Base-by-base conservation (phyloP, 2,888 invertebrate species). In the Sarcophaga carnaria region DNA sequence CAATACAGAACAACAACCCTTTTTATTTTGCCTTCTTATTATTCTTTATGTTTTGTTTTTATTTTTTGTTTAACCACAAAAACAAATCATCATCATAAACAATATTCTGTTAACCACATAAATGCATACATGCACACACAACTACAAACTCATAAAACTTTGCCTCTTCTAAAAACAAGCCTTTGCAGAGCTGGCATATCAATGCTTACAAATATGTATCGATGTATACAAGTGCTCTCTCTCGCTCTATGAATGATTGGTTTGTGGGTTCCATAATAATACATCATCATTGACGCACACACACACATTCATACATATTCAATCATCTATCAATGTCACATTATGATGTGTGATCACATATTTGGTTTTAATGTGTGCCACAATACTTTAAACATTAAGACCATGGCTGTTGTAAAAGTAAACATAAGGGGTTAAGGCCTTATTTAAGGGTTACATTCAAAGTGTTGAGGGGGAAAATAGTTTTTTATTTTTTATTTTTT, bases 251-350 rank as follows among this genome's bases (percentile, higher is more conserved):
- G 37, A 37, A 37, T 37, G 37, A 37, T 37, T 37, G 37, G 37
- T 37, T 37, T 37, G 37, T 37, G 37, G 37, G 37, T 37, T 37
- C 37, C 37, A 6, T 71, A 80, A 76, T 37, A 37, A 37, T 37
- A 37, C 89, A 84, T 80, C 84, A 80, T 78, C 81, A 79, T 81
- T 37, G 37, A 37, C 37, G 10, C 10, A 37, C 37, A 37, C 37
- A 6, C 37, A 37, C 1, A 37, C 37, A 37, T 5, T 37, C 37
- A 6, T 6, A 37, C 81, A 83, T 83, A 75, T 87, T 87, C 83
- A 89, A 90, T 92, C 93, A 93, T 93, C 92, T 91, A 93, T 93
- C 93, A 93, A 93, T 92, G 93, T 93, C 93, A 93, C 91, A 93
- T 93, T 93, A 93, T 93, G 93, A 92, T 92, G 93, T 37, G 37